Percentiles rank a stretch among this genome's conserved stretches.
Conservation (phyloP, 1,140 invertebrate genomes). For the Drosophila athabasca region DNA sequence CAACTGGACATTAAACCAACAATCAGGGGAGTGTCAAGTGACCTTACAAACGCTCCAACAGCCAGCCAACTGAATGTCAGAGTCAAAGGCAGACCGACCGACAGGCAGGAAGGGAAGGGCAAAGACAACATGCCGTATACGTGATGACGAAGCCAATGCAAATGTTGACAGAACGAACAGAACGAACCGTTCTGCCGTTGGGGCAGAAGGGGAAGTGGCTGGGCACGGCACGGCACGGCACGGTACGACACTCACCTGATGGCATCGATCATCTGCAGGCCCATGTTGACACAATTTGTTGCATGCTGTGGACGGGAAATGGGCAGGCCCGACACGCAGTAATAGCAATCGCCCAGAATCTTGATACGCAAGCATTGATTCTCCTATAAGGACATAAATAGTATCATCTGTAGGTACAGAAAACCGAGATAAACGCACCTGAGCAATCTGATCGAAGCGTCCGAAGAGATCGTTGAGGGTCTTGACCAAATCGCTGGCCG, state of each 20-base stretch:
- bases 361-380: slow-evolving; percentile 98
- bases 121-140: slow-evolving; percentile 67
- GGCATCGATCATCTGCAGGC: slow-evolving; percentile 97
- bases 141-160: slow-evolving; percentile 43
- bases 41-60: slow-evolving; percentile 25
- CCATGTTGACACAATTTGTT: slow-evolving; percentile 98
- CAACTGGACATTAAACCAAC: slow-evolving; percentile 29
- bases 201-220: background rate
- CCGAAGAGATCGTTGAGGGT: slow-evolving; percentile 98
- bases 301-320: slow-evolving; percentile 96
- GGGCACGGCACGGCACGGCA: background rate
- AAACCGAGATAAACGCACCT: slow-evolving; percentile 85
- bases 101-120: background rate
- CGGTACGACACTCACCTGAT: slow-evolving; percentile 88
- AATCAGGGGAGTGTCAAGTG: slow-evolving; percentile 48
- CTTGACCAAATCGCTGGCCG: slow-evolving; percentile 96
- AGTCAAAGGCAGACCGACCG: slow-evolving; percentile 41
- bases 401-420: background rate
- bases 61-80: slow-evolving; percentile 9
- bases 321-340: slow-evolving; percentile 96
- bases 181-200: background rate
- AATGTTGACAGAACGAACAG: slow-evolving; percentile 48
- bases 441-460: slow-evolving; percentile 97
- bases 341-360: slow-evolving; percentile 98
- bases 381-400: slow-evolving; percentile 86